A percentile compares a stretch with the other conserved stretches of the same genome.
Evolutionary conservation across 2,888 invertebrate genomes (phyloP).

Genomic region (Patella ulyssiponensis): DNA sequence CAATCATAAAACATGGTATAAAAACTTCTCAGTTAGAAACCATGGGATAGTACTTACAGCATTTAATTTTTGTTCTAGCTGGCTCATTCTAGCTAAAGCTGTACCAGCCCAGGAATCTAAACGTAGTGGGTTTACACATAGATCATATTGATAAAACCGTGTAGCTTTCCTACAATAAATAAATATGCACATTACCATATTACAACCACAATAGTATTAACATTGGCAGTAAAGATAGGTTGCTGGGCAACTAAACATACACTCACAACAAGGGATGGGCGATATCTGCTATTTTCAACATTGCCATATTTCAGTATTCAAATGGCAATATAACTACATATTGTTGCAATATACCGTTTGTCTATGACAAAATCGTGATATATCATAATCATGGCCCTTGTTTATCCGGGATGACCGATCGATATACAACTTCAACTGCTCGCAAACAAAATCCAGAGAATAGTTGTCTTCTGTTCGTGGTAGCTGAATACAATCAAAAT

Average conservation of each 20-base stretch:
- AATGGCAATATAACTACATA: too few species aligned
- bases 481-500: too few species aligned
- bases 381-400: too few species aligned
- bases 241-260: not conserved
- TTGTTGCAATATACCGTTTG: too few species aligned
- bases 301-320: not conserved
- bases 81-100: constrained; percentile 79
- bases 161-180: constrained; percentile 77
- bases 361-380: too few species aligned
- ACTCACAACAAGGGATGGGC: not conserved
- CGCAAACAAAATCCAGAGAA: too few species aligned
- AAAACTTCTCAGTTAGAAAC: not conserved
- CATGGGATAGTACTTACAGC: constrained; percentile 75
- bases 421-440: too few species aligned
- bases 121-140: constrained; percentile 83
- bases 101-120: constrained; percentile 95
- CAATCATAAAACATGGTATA: too few species aligned
- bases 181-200: not conserved
- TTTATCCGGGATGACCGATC: too few species aligned
- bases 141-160: constrained; percentile 86
- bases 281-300: not conserved
- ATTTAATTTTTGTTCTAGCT: constrained; percentile 85
- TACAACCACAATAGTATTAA: too few species aligned
- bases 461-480: too few species aligned
- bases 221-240: too few species aligned